Percentiles rank a stretch among this genome's conserved stretches.
These are phyloP conservation scores for Nomada fucata DNA, from an alignment of 2,888 invertebrate genomes.

Conservation along the genomic window DNA sequence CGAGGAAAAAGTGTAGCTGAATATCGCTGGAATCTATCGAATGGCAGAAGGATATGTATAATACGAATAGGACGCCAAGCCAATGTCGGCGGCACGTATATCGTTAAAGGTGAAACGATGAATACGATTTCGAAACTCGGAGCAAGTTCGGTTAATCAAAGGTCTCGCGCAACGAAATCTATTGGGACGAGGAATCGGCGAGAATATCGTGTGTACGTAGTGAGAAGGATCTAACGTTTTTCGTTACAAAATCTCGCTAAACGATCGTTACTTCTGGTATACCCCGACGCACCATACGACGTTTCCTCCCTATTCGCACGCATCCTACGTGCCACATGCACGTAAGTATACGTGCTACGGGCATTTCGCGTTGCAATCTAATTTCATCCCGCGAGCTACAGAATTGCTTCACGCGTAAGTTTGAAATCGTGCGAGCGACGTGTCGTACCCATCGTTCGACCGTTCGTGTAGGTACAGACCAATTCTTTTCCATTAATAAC, in stretches of 20 bases:
- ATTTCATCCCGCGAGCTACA: conserved; percentile 9
- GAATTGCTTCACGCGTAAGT: not conserved
- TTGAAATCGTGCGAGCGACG: not conserved
- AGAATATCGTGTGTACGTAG: not conserved
- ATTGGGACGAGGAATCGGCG: no score
- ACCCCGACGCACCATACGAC: not conserved
- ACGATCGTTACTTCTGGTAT: not conserved
- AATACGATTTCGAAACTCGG: conserved; percentile 25
- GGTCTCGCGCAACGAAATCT: not conserved
- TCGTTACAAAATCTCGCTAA: not conserved
- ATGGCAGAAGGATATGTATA: not conserved
- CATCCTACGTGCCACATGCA: no score
- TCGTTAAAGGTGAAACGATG: not conserved
- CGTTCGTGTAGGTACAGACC: not conserved
- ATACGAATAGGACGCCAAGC: conserved; percentile 1
- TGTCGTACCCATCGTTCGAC: not conserved
- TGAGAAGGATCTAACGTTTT: not conserved
- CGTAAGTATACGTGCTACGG: not conserved
- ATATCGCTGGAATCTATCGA: conserved; percentile 34
- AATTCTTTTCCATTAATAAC: no score
- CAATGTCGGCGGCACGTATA: conserved; percentile 7
- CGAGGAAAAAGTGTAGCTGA: conserved; percentile 28
- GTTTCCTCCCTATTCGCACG: not conserved
- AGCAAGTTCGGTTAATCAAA: not conserved
- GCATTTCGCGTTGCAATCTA: conserved; percentile 4